These are phyloP conservation scores for Orthosia incerta DNA, from an alignment of 2,888 invertebrate species.

Conservation along the genomic window DNA sequence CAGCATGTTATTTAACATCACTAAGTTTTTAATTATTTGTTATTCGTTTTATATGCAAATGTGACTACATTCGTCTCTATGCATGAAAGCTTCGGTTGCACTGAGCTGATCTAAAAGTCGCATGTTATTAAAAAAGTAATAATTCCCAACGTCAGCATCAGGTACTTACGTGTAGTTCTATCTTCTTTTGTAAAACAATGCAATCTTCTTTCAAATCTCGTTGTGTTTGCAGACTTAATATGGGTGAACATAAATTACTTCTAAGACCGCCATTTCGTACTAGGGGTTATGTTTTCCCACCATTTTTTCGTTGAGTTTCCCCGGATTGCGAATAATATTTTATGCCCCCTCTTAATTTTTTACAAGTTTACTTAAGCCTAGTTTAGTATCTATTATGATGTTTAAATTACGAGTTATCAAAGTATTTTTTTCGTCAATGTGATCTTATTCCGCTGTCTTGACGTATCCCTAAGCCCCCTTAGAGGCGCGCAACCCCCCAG, in stretches of 20 bases:
- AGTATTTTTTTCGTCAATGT: too few relatives aligned
- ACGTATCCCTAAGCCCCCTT: too few relatives aligned
- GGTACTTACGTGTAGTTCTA: not conserved
- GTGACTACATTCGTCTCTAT: not conserved
- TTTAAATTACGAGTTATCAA: too few relatives aligned
- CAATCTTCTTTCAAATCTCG: constrained; percentile 28
- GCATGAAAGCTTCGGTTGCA: not conserved
- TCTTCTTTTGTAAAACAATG: constrained; percentile 22
- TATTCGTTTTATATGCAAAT: constrained; percentile 1
- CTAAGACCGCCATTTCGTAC: constrained; percentile 25
- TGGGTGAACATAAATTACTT: constrained; percentile 33
- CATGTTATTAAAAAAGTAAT: constrained; percentile 36
- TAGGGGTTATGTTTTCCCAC: not conserved
- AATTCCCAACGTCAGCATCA: constrained; percentile 11
- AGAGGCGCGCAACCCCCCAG: too few relatives aligned
- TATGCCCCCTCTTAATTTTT: too few relatives aligned
- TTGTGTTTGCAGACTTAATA: constrained; percentile 17
- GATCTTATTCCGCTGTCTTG: too few relatives aligned
- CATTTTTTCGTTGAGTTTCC: too few relatives aligned
- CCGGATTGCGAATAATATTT: too few relatives aligned
- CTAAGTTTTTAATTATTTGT: not conserved
- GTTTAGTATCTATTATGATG: too few relatives aligned
- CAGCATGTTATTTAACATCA: not conserved
- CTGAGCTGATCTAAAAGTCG: not conserved
- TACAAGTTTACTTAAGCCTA: too few relatives aligned